Conservation (phyloP, 2,113 vertebrate species). For the Syngnathus typhle region DNA sequence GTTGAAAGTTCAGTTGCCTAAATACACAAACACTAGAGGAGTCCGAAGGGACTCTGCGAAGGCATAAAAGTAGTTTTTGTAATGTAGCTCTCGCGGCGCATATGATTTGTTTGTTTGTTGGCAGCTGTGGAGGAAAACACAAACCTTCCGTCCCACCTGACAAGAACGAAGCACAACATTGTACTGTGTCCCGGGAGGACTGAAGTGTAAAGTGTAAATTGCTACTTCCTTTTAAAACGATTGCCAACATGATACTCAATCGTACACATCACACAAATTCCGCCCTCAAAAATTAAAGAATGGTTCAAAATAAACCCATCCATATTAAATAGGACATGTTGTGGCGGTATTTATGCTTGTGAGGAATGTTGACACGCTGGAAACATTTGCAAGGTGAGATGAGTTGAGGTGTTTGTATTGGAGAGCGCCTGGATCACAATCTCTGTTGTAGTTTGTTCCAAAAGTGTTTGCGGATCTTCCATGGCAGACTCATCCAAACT, state of each 20-base stretch:
- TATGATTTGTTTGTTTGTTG: conserved; percentile 5
- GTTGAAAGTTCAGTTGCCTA: neutral
- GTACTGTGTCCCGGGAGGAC: conserved; percentile 8
- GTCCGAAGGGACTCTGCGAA: conserved; percentile 1
- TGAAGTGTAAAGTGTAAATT: neutral
- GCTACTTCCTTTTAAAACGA: neutral
- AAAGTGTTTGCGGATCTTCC: neutral
- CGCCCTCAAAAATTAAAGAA: no score
- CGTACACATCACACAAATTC: neutral
- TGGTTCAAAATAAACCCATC: neutral
- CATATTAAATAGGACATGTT: neutral
- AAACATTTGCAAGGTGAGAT: no score
- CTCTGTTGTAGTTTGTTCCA: neutral
- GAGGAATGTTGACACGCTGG: no score
- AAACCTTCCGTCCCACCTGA: conserved; percentile 9
- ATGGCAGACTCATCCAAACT: neutral
- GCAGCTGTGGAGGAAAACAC: conserved; percentile 19
- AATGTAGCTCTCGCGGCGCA: conserved; percentile 8
- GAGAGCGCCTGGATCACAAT: neutral
- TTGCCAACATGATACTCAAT: neutral
- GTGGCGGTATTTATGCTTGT: neutral
- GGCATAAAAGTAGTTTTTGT: conserved; percentile 7
- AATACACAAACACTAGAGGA: conserved; percentile 8
- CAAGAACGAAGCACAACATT: neutral
- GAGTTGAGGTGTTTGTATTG: neutral